Conservation (phyloP, 2,888 invertebrate species). For the Tridacna crocea region DNA sequence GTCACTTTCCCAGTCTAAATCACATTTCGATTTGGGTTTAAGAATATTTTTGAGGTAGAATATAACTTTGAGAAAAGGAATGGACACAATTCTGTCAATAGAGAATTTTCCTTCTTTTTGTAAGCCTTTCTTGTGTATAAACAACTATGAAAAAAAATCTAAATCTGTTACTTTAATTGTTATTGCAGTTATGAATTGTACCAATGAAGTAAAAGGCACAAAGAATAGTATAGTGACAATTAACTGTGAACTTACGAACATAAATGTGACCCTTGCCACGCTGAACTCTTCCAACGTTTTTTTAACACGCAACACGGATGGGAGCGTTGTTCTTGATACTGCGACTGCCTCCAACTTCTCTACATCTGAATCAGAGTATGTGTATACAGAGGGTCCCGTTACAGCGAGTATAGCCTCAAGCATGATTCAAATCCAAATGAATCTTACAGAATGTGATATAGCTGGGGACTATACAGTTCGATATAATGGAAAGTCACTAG, state of each 20-base stretch:
- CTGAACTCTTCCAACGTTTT: not conserved
- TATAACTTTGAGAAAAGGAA: no score
- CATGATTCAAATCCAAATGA: not conserved
- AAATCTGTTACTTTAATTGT: not conserved
- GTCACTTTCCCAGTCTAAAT: no score
- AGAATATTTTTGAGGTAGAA: no score
- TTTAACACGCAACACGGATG: not conserved
- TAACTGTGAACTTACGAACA: not conserved
- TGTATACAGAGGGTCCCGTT: not conserved
- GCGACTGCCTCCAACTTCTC: not conserved
- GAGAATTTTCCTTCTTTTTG: no score
- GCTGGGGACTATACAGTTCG: conserved; percentile 5
- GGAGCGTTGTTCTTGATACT: not conserved
- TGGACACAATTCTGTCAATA: no score
- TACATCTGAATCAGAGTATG: not conserved
- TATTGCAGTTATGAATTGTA: conserved; percentile 1
- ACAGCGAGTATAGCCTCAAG: not conserved
- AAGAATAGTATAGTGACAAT: conserved; percentile 3
- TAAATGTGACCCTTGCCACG: not conserved
- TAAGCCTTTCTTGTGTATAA: no score
- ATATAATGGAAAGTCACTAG: not conserved
- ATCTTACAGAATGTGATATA: conserved; percentile 1
- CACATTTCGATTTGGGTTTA: no score
- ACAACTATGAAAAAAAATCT: no score
- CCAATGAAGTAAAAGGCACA: not conserved